These are phyloP conservation scores for Bhutanitis thaidina DNA, from an alignment of 2,888 invertebrate species.

Conservation along the genomic window DNA sequence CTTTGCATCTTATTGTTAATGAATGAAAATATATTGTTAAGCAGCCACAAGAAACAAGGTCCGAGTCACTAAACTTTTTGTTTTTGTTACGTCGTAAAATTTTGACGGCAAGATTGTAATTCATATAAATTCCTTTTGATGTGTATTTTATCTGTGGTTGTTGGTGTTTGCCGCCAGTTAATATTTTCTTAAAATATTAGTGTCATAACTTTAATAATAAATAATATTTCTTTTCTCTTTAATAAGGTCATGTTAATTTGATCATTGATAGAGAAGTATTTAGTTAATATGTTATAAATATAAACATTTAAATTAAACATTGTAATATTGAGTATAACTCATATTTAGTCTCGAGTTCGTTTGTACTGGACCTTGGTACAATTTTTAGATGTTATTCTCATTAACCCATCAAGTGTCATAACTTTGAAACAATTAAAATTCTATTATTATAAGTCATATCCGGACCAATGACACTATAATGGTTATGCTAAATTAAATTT, in stretches of 20 bases:
- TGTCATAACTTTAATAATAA: background rate
- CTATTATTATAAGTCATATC: too few species aligned
- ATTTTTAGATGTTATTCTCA: too few species aligned
- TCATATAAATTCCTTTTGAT: background rate
- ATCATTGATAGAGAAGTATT: background rate
- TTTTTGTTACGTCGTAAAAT: background rate
- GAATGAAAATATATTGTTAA: conserved; percentile 20
- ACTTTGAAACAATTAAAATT: too few species aligned
- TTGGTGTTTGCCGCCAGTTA: conserved; percentile 2
- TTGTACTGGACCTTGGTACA: background rate
- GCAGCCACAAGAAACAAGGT: conserved; percentile 8
- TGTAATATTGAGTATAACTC: conserved; percentile 2
- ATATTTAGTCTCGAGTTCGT: background rate
- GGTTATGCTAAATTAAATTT: too few species aligned
- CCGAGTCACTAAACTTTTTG: conserved; percentile 20
- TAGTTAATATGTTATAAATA: too few species aligned
- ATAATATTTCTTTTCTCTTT: background rate
- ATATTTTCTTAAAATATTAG: background rate
- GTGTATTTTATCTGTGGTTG: conserved; percentile 1
- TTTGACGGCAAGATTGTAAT: too few species aligned
- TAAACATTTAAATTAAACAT: background rate
- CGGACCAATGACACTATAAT: too few species aligned
- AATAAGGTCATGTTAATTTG: background rate
- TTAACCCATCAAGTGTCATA: too few species aligned
- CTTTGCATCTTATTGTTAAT: too few species aligned